Percentiles rank a stretch among this genome's conserved stretches.
Conservation (phyloP, 2,888 invertebrate species). For the Aquatica leii region DNA sequence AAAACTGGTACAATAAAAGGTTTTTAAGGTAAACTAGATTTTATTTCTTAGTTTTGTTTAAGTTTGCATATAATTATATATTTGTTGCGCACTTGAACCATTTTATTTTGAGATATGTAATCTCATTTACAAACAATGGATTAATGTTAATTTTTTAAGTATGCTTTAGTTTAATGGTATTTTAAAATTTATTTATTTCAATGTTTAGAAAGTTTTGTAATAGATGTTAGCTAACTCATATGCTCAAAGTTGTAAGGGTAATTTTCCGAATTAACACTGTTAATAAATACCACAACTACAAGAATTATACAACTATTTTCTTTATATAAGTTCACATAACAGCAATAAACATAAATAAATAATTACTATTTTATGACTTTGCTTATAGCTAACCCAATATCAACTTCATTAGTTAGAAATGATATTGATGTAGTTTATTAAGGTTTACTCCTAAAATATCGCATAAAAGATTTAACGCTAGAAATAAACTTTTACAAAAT, state of each 20-base stretch:
- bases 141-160: too few species aligned
- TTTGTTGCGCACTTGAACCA: too few species aligned
- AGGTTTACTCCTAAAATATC: neutral
- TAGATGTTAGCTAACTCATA: neutral
- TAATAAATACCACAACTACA: neutral
- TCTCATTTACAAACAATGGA: too few species aligned
- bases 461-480: neutral
- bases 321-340: neutral
- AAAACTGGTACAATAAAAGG: too few species aligned
- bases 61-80: too few species aligned
- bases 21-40: too few species aligned
- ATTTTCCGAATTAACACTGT: neutral
- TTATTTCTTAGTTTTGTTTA: too few species aligned
- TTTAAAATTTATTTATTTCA: neutral
- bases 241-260: neutral
- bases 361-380: slow-evolving; percentile 5
- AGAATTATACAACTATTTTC: neutral
- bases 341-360: slow-evolving; percentile 2
- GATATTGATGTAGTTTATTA: slow-evolving; percentile 5
- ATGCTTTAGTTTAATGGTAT: neutral
- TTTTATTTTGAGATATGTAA: too few species aligned
- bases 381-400: neutral
- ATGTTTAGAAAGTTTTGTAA: neutral
- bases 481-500: neutral
- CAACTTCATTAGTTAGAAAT: slow-evolving; percentile 12